Conservation (phyloP, 2,888 invertebrate species). For the Hirudinaria manillensis region DNA sequence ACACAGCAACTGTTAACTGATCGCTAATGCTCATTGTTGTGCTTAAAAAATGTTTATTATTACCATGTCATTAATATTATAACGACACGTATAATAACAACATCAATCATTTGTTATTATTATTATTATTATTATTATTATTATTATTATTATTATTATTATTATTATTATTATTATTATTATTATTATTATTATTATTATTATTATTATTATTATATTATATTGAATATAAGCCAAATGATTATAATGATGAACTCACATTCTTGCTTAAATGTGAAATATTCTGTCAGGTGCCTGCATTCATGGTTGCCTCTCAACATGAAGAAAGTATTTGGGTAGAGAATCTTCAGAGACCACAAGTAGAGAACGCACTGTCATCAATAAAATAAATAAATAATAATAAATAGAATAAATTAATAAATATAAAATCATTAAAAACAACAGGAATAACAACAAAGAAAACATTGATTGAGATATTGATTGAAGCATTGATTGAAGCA, state of each 20-base stretch:
- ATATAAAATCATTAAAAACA: constrained; percentile 1
- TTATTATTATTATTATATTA: no score
- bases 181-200: no score
- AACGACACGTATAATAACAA: no score
- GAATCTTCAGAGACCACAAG: constrained; percentile 98
- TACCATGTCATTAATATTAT: no score
- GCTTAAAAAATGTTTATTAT: no score
- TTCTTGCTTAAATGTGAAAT: constrained; percentile 99
- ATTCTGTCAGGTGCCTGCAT: constrained; percentile 99
- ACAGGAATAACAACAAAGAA: constrained; percentile 4
- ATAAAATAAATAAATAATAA: neutral
- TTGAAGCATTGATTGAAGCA: neutral
- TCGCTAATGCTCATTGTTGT: no score
- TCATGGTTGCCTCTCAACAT: constrained; percentile 99
- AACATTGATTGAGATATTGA: neutral
- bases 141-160: no score
- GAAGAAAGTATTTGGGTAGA: constrained; percentile 93
- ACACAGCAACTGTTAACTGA: no score
- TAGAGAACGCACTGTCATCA: constrained; percentile 84
- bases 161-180: no score
- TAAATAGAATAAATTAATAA: neutral
- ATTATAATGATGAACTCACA: constrained; percentile 67
- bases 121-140: no score
- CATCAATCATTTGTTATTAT: no score
- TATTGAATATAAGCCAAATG: no score